Evolutionary conservation across 2,797 vertebrate species (phyloP).

Genomic region (Danio aesculapii): DNA sequence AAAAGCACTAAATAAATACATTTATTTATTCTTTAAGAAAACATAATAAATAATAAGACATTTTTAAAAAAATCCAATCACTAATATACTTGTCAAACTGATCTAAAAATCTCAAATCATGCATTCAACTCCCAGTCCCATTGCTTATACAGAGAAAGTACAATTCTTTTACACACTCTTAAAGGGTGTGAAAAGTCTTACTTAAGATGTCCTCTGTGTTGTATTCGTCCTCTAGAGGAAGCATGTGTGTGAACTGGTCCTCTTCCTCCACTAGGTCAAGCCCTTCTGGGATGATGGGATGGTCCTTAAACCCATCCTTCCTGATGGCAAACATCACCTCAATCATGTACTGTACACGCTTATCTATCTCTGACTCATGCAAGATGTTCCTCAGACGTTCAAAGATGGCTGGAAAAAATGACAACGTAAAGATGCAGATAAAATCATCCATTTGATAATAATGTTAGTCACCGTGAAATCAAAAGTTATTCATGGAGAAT

Average conservation of each 20-base stretch:
- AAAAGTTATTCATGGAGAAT: too few relatives aligned
- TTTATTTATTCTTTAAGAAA: too few relatives aligned
- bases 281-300: slow-evolving; percentile 90
- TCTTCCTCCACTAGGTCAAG: slow-evolving; percentile 96
- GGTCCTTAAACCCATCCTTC: slow-evolving; percentile 98
- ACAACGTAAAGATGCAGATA: not conserved
- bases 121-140: too few relatives aligned
- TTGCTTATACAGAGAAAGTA: not conserved
- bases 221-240: slow-evolving; percentile 96
- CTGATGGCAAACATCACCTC: slow-evolving; percentile 99
- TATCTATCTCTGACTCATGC: slow-evolving; percentile 96
- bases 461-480: too few relatives aligned
- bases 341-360: slow-evolving; percentile 99
- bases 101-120: not conserved
- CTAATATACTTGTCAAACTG: too few relatives aligned
- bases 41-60: too few relatives aligned
- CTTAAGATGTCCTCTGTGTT: slow-evolving; percentile 92
- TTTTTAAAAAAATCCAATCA: too few relatives aligned
- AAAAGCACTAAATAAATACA: too few relatives aligned
- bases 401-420: slow-evolving; percentile 88
- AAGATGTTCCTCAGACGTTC: slow-evolving; percentile 96
- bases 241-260: slow-evolving; percentile 98
- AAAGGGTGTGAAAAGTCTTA: slow-evolving; percentile 72
- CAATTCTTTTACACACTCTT: not conserved
- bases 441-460: not conserved